These are phyloP conservation scores for Podarcis muralis DNA, from an alignment of 2,113 vertebrate species.

Conservation along the genomic window DNA sequence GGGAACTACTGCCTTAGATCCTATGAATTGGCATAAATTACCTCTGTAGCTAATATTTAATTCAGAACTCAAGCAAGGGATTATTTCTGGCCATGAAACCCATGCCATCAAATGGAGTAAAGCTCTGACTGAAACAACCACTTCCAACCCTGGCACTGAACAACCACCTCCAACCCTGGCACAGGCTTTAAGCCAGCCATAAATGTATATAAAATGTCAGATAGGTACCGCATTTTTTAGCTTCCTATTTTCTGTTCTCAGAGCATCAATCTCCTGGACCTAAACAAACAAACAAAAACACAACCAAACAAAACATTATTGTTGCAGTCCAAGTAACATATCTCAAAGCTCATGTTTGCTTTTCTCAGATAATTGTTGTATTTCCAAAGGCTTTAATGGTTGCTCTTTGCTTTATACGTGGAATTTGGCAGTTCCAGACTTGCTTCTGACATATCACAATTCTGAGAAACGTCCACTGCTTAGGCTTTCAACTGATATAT, in stretches of 20 bases:
- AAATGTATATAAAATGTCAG: constrained; percentile 14
- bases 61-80: background rate
- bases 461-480: background rate
- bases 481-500: background rate
- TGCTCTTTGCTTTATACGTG: background rate
- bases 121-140: background rate
- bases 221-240: constrained; percentile 40
- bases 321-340: background rate
- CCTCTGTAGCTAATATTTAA: background rate
- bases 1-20: too few relatives aligned
- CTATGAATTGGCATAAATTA: background rate
- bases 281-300: background rate
- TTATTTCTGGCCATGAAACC: background rate
- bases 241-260: constrained; percentile 51
- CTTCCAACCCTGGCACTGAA: too few relatives aligned
- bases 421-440: background rate
- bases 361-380: background rate
- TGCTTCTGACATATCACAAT: background rate
- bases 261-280: constrained; percentile 42
- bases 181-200: background rate
- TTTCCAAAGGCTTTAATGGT: background rate
- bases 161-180: too few relatives aligned
- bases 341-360: background rate
- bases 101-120: background rate
- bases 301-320: constrained; percentile 3